phyloP scores from a whole-genome alignment of 2,113 vertebrate species.

The Fregetta grallaria region DNA sequence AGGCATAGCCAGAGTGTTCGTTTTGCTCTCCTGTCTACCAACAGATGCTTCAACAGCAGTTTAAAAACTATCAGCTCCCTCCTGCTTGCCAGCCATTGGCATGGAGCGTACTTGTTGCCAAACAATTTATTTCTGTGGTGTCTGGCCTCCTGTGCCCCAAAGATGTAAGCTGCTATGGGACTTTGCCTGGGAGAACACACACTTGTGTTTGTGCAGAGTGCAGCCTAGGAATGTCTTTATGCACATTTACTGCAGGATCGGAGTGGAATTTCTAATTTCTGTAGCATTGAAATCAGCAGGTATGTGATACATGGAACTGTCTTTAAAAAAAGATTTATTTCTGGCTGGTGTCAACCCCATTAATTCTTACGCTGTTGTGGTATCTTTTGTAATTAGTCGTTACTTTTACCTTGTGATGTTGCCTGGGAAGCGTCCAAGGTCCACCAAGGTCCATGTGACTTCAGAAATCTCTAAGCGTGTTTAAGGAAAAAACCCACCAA shows the following conservation, averaged over 20 bases:
- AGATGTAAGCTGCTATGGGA: background rate
- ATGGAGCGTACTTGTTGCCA: background rate
- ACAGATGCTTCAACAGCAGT: constrained; percentile 15
- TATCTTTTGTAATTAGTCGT: background rate
- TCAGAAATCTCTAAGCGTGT: background rate
- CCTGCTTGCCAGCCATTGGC: background rate
- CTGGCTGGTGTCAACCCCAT: background rate
- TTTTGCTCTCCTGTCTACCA: background rate
- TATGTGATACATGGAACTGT: background rate
- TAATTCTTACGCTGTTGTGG: background rate
- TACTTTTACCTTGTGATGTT: background rate
- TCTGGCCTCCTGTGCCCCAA: background rate
- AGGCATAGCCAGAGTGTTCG: background rate
- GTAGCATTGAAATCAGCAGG: background rate
- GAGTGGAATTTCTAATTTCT: background rate
- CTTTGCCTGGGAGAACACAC: background rate
- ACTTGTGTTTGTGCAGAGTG: background rate
- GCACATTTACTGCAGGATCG: background rate
- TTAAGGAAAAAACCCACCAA: background rate
- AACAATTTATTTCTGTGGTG: background rate
- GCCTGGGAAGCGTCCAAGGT: background rate
- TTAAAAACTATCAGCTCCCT: background rate
- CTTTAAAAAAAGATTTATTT: background rate
- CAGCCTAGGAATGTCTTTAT: background rate
- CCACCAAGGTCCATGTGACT: background rate